These are phyloP conservation scores for Apistogramma diplotaenia DNA, from an alignment of 2,113 vertebrate genomes.

Conservation along the genomic window DNA sequence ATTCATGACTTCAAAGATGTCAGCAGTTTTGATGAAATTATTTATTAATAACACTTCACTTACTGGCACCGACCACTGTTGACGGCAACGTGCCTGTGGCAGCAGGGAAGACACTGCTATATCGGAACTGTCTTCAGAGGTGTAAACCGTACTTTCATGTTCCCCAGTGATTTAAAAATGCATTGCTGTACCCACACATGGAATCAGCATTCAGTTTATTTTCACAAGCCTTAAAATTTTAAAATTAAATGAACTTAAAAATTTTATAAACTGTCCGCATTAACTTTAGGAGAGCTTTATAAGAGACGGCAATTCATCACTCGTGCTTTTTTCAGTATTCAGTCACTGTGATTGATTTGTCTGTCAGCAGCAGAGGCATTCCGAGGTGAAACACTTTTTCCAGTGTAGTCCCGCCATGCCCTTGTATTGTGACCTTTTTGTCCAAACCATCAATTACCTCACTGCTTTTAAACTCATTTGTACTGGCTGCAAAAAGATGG, in stretches of 20 bases:
- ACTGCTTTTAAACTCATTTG: slow-evolving; percentile 49
- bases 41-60: neutral
- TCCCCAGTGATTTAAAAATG: neutral
- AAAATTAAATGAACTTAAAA: slow-evolving; percentile 1
- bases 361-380: slow-evolving; percentile 53
- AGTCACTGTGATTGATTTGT: slow-evolving; percentile 64
- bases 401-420: slow-evolving; percentile 48
- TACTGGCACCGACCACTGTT: neutral
- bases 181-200: neutral
- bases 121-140: neutral
- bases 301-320: slow-evolving; percentile 26
- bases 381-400: slow-evolving; percentile 53
- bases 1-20: neutral
- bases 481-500: slow-evolving; percentile 23
- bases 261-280: neutral
- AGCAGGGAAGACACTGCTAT: neutral
- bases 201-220: neutral
- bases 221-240: neutral
- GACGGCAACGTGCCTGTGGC: neutral
- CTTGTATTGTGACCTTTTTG: slow-evolving; percentile 63
- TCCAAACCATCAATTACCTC: slow-evolving; percentile 64
- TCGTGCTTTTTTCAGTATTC: slow-evolving; percentile 31
- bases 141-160: neutral
- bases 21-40: neutral
- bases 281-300: neutral